Evolutionary conservation across 2,113 vertebrate species (phyloP).

Genomic region (Notarius lentiginosus): DNA sequence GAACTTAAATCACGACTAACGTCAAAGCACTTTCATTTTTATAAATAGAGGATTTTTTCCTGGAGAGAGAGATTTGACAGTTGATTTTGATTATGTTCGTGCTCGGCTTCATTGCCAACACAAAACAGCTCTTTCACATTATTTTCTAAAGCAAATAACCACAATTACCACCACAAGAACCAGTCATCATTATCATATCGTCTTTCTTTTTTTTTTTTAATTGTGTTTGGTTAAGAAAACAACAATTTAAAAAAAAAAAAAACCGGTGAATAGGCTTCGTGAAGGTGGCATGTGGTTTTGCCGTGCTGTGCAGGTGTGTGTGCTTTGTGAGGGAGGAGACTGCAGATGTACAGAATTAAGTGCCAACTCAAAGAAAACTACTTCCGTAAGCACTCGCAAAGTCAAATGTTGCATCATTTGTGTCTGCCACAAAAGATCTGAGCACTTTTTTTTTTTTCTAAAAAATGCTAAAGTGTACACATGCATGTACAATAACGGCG

Average conservation of each 20-base stretch:
- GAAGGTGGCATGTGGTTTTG: slow-evolving; percentile 41
- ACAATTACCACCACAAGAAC: background rate
- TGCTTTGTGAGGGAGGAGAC: slow-evolving; percentile 41
- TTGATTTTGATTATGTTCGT: slow-evolving; percentile 13
- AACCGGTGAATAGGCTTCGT: slow-evolving; percentile 2
- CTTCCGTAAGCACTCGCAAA: slow-evolving; percentile 55
- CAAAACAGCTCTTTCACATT: background rate
- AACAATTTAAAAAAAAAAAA: background rate
- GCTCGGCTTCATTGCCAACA: background rate
- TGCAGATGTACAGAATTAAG: slow-evolving; percentile 56
- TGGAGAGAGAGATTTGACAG: slow-evolving; percentile 30
- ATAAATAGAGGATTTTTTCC: slow-evolving; percentile 45
- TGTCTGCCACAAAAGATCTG: slow-evolving; percentile 54
- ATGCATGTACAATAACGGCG: slow-evolving; percentile 40
- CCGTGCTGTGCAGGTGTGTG: slow-evolving; percentile 47
- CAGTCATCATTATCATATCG: background rate
- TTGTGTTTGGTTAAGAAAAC: slow-evolving; percentile 13
- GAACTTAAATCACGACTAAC: slow-evolving; percentile 68
- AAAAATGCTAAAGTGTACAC: slow-evolving; percentile 50
- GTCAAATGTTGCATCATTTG: slow-evolving; percentile 59
- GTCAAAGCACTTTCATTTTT: slow-evolving; percentile 45
- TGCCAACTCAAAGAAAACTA: slow-evolving; percentile 55
- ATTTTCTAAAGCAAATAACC: slow-evolving; percentile 2
- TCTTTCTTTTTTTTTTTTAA: background rate
- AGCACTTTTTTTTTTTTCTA: slow-evolving; percentile 32